A percentile compares a stretch with the other conserved stretches of the same genome.
Conservation (phyloP, 2,797 vertebrate species). For the Anniella stebbinsi region DNA sequence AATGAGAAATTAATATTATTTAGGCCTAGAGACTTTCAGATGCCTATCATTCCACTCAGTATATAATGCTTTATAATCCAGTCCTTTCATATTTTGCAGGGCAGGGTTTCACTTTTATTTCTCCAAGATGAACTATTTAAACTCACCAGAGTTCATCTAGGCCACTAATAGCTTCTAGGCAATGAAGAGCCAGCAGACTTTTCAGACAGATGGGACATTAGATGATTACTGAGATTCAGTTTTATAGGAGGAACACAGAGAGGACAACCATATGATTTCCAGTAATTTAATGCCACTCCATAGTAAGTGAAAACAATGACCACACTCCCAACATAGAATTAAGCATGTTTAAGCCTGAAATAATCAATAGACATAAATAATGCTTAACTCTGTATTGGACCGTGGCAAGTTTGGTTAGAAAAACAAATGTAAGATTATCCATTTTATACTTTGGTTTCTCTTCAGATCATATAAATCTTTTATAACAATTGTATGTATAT, state of each 20-base stretch:
- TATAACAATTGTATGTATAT: background rate
- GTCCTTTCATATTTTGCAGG: background rate
- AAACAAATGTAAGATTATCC: background rate
- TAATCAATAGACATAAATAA: background rate
- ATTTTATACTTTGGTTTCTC: too few species aligned
- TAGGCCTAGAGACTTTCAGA: background rate
- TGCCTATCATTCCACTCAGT: background rate
- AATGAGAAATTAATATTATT: background rate
- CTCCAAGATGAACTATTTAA: slow-evolving; percentile 24
- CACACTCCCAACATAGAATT: background rate
- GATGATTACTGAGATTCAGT: background rate
- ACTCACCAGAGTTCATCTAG: background rate
- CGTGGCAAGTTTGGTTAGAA: background rate
- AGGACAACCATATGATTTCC: background rate
- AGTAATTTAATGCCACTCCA: background rate
- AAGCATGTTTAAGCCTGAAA: background rate
- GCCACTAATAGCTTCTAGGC: background rate
- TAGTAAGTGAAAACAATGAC: background rate
- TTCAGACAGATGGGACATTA: slow-evolving; percentile 7
- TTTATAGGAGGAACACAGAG: background rate
- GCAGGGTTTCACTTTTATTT: slow-evolving; percentile 10
- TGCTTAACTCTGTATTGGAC: background rate
- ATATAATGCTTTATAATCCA: slow-evolving; percentile 5
- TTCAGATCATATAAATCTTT: too few species aligned
- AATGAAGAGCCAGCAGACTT: slow-evolving; percentile 11